Conservation (phyloP, 2,797 vertebrate genomes). For the Enteromius thamalakanensis region DNA sequence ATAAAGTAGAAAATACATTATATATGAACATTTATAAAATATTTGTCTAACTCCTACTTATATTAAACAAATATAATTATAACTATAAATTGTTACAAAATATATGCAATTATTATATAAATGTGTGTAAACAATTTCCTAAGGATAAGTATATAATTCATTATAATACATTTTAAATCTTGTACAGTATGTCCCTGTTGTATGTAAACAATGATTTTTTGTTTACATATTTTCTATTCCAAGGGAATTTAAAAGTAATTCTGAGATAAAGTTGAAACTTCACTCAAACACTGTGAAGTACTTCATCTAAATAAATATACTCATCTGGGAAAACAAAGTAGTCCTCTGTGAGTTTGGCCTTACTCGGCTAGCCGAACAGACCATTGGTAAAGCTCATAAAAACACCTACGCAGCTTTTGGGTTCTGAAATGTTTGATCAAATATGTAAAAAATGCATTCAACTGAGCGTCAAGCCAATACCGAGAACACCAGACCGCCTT, state of each 20-base stretch:
- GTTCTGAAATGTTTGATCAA: background rate
- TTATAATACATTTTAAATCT: background rate
- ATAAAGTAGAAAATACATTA: background rate
- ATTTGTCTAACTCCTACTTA: background rate
- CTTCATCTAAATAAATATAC: background rate
- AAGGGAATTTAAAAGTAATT: slow-evolving; percentile 7
- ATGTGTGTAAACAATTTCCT: background rate
- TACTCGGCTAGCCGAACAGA: background rate
- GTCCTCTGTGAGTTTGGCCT: background rate
- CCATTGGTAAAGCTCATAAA: background rate
- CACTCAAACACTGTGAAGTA: background rate
- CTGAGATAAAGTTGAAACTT: background rate
- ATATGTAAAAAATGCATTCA: background rate
- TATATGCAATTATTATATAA: background rate
- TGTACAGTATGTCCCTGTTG: background rate
- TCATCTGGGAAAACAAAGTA: background rate
- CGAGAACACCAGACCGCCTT: slow-evolving; percentile 46
- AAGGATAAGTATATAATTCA: background rate
- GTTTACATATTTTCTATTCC: background rate
- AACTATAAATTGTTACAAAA: background rate
- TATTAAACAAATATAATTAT: background rate
- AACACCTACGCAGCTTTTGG: background rate
- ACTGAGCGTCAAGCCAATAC: background rate
- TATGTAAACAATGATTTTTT: slow-evolving; percentile 1
- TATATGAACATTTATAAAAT: background rate